These are phyloP conservation scores for Dufourea novaeangliae DNA, from an alignment of 1,140 invertebrate genomes.

Conservation along the genomic window DNA sequence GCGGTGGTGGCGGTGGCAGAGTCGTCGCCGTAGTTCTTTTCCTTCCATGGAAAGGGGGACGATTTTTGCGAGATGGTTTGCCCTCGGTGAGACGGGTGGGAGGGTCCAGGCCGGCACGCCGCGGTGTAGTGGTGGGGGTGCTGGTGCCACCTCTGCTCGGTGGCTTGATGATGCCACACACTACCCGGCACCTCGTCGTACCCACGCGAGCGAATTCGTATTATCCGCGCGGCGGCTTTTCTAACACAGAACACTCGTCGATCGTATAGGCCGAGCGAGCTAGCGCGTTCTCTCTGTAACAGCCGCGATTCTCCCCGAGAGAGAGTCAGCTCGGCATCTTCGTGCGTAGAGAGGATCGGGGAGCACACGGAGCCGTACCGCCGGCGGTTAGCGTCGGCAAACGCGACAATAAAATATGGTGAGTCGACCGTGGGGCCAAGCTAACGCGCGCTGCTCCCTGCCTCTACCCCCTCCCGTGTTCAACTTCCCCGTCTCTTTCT, in stretches of 20 bases:
- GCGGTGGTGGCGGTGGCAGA: slow-evolving; percentile 71
- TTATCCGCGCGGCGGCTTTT: slow-evolving; percentile 33
- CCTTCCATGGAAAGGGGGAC: slow-evolving; percentile 77
- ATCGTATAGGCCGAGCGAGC: slow-evolving; percentile 50
- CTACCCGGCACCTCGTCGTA: slow-evolving; percentile 58
- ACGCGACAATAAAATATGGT: slow-evolving; percentile 79
- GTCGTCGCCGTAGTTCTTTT: slow-evolving; percentile 78
- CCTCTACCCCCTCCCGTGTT: slow-evolving; percentile 49
- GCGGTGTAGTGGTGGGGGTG: slow-evolving; percentile 65
- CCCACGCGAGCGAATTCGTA: slow-evolving; percentile 61
- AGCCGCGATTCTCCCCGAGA: slow-evolving; percentile 21
- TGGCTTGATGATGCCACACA: slow-evolving; percentile 54
- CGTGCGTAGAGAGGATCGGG: slow-evolving; percentile 60
- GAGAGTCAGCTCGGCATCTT: slow-evolving; percentile 56
- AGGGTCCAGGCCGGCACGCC: slow-evolving; percentile 72
- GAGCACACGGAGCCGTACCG: slow-evolving; percentile 57
- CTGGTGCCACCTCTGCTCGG: slow-evolving; percentile 72
- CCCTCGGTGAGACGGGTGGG: slow-evolving; percentile 78
- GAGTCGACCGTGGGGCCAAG: slow-evolving; percentile 68
- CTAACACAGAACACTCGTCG: slow-evolving; percentile 51
- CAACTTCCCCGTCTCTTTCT: slow-evolving; percentile 53
- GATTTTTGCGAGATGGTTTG: slow-evolving; percentile 83
- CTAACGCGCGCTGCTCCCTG: slow-evolving; percentile 66
- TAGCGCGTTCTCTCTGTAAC: slow-evolving; percentile 49
- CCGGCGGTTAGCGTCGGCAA: slow-evolving; percentile 72